Evolutionary conservation across 1,140 invertebrate species (phyloP), one percentile per base, ranked within the genome.

Genomic region (Harlomillsia oculata): DNA sequence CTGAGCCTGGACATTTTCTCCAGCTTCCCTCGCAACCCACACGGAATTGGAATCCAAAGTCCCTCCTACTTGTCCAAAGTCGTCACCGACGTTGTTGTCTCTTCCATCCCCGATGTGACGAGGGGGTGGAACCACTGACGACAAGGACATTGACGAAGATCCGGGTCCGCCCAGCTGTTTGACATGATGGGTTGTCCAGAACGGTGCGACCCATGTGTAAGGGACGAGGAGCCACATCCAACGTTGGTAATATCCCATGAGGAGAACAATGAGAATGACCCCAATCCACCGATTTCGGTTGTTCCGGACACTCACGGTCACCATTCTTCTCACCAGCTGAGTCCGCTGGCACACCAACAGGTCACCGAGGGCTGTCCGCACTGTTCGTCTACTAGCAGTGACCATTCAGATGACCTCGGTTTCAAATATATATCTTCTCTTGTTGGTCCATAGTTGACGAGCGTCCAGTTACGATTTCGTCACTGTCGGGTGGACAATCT

Each of bases 171-270:
- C 8, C 21, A 16, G 21, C 25, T 6, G 16, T 34, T 11, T 52
- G 5, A 23, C 25, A 18, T 20, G 29, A 16, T 37, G 36, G 49
- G 20, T 51, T 13, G 13, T 20, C 9, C 9, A 20, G 18, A 8
- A 25, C 25, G 20, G 11, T 2, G n/a, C 37, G n/a, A 14, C 14
- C n/a, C 41, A 6, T 25, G 37, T 28, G 26, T 53, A 37, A 26
- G 41, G 43, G 8, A 53, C 21, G 3, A 53, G 3, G 5, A 40
- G 20, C 41, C 23, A 41, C 3, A 53, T 9, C 36, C 37, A 41
- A 18, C 18, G 25, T 28, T 53, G 36, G 39, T 53, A 53, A 41
- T 53, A 53, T 6, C 51, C 51, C 20, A 53, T n/a, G 14, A 53
- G 20, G 6, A 53, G 28, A 9, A 53, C 16, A 28, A 53, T 53